phyloP scores from a whole-genome alignment of 2,113 vertebrate genomes.

The Semnornis frantzii region DNA sequence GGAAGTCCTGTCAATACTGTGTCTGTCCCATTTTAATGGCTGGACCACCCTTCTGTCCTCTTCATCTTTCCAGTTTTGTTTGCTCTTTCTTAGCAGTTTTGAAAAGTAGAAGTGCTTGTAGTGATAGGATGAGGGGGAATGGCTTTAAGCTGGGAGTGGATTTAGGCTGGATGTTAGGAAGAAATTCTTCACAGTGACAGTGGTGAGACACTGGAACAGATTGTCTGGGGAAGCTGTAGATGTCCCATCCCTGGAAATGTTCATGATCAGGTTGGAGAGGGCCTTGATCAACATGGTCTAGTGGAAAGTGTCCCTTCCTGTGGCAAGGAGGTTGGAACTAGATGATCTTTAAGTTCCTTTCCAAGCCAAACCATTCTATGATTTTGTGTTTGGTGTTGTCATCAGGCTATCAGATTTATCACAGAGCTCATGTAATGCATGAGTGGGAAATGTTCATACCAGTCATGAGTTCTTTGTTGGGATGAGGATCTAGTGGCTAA shows the following conservation, averaged over 20 bases:
- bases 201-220: too few species aligned
- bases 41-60: not conserved
- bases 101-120: not conserved
- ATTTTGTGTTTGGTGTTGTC: not conserved
- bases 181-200: too few species aligned
- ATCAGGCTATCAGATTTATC: not conserved
- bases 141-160: too few species aligned
- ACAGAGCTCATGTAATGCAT: accelerated
- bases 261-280: too few species aligned
- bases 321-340: too few species aligned
- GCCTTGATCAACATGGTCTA: too few species aligned
- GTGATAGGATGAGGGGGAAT: too few species aligned
- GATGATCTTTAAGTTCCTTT: too few species aligned
- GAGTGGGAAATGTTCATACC: not conserved
- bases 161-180: too few species aligned
- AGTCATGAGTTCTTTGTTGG: accelerated
- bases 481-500: not conserved
- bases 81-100: not conserved
- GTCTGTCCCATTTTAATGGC: not conserved
- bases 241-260: too few species aligned
- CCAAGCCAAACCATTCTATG: not conserved
- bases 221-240: too few species aligned
- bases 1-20: not conserved
- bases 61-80: not conserved
- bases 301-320: too few species aligned